These are phyloP conservation scores for Heliocidaris tuberculata DNA, from an alignment of 35 echinoderm and acorn worm species.

Conservation along the genomic window DNA sequence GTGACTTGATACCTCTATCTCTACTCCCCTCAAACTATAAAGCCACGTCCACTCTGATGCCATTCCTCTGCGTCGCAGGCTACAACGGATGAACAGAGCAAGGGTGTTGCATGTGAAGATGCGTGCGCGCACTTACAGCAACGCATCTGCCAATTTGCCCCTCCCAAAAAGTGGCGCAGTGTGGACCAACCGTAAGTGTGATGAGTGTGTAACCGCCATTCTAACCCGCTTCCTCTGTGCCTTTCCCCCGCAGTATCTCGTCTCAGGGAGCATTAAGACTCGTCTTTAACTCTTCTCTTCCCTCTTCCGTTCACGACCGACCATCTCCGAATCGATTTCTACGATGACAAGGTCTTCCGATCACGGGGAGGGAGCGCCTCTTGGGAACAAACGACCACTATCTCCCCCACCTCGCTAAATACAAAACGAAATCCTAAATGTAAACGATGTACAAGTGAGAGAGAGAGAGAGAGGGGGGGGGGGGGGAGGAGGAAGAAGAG, in stretches of 20 bases:
- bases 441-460: conserved; percentile 25
- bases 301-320: not conserved
- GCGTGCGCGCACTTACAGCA: not conserved
- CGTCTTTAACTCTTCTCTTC: not conserved
- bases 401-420: not conserved
- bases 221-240: not conserved
- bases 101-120: not conserved
- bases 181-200: not conserved
- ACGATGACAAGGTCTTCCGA: conserved; percentile 35
- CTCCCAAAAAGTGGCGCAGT: not conserved
- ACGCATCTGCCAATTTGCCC: not conserved
- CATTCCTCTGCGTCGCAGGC: not conserved
- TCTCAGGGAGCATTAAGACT: conserved; percentile 6
- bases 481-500: not conserved
- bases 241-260: not conserved
- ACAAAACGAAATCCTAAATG: conserved; percentile 43
- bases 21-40: conserved; percentile 43
- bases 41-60: not conserved
- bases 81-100: not conserved
- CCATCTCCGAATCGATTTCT: conserved; percentile 16
- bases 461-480: not conserved
- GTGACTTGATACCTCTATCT: conserved; percentile 34
- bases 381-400: not conserved
- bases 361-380: not conserved
- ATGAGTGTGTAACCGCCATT: conserved; percentile 27